Evolutionary conservation across 2,888 invertebrate species (phyloP).

Genomic region (Epirrhoe alternata): DNA sequence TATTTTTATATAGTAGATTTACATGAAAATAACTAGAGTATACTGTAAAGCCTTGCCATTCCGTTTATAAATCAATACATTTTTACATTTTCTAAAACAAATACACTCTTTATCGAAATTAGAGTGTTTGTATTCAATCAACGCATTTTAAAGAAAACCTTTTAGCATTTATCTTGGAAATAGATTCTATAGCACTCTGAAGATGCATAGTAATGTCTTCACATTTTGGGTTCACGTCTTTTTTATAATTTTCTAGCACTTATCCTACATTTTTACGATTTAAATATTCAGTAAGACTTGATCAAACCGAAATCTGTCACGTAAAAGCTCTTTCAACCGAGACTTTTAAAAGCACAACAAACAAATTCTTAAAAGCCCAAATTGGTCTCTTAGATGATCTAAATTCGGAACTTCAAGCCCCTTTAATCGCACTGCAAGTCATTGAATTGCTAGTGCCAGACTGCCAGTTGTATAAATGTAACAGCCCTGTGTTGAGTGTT

Average conservation of each 20-base stretch:
- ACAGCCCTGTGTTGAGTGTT: conserved; percentile 29
- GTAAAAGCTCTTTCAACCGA: not conserved
- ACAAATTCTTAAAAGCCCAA: not conserved
- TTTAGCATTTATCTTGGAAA: conserved; percentile 11
- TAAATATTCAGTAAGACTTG: too few species aligned
- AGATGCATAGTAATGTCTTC: conserved; percentile 4
- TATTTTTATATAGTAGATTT: too few species aligned
- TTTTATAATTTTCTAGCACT: conserved; percentile 16
- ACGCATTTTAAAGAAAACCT: conserved; percentile 2
- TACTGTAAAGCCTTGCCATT: too few species aligned
- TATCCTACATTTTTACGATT: conserved; percentile 4
- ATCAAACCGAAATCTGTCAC: too few species aligned
- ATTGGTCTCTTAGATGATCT: not conserved
- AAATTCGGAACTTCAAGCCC: not conserved
- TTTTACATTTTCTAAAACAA: not conserved
- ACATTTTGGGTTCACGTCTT: not conserved
- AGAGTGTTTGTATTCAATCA: not conserved
- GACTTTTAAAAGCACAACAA: not conserved
- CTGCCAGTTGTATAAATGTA: conserved; percentile 23
- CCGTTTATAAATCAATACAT: too few species aligned
- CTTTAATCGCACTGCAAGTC: conserved; percentile 8
- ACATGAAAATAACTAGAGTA: too few species aligned
- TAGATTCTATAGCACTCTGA: conserved; percentile 15
- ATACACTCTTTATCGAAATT: not conserved
- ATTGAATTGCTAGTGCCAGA: conserved; percentile 20